Percentiles rank a stretch among this genome's conserved stretches.
These are phyloP conservation scores for Lycaena phlaeas DNA, from an alignment of 2,888 invertebrate species.

Conservation along the genomic window DNA sequence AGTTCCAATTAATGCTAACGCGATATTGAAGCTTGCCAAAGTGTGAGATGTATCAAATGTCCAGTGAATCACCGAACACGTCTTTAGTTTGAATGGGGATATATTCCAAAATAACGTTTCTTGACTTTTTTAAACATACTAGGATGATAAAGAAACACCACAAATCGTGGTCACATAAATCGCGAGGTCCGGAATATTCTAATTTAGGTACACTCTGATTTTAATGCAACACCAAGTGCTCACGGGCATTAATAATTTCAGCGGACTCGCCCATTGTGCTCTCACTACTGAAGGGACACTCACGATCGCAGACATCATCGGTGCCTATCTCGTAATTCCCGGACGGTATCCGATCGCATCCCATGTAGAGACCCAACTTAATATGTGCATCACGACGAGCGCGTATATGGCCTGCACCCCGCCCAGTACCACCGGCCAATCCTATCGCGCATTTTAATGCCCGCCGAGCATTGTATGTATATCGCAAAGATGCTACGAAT, in stretches of 20 bases:
- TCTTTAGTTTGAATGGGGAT: too few species aligned
- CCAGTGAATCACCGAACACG: background rate
- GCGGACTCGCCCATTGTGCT: slow-evolving; percentile 42
- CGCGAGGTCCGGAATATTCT: too few species aligned
- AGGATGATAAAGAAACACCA: too few species aligned
- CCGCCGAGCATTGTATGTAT: slow-evolving; percentile 66
- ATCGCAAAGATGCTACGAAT: slow-evolving; percentile 48
- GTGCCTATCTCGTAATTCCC: slow-evolving; percentile 55
- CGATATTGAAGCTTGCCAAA: slow-evolving; percentile 35
- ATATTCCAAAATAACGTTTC: background rate
- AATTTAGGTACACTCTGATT: too few species aligned
- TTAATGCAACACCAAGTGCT: slow-evolving; percentile 38
- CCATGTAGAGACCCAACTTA: slow-evolving; percentile 67
- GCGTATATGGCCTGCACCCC: slow-evolving; percentile 61
- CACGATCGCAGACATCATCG: slow-evolving; percentile 56
- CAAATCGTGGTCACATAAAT: too few species aligned
- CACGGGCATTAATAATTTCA: slow-evolving; percentile 46
- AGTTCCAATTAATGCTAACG: slow-evolving; percentile 64
- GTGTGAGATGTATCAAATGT: slow-evolving; percentile 17
- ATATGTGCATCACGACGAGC: slow-evolving; percentile 69
- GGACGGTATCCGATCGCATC: slow-evolving; percentile 38
- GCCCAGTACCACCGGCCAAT: slow-evolving; percentile 56
- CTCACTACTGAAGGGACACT: slow-evolving; percentile 40
- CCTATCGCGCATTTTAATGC: slow-evolving; percentile 64
- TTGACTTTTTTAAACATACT: too few species aligned